A percentile compares a stretch with the other conserved stretches of the same genome.
Conservation (phyloP, 2,888 invertebrate species). For the Lissocephala sabroskyi region DNA sequence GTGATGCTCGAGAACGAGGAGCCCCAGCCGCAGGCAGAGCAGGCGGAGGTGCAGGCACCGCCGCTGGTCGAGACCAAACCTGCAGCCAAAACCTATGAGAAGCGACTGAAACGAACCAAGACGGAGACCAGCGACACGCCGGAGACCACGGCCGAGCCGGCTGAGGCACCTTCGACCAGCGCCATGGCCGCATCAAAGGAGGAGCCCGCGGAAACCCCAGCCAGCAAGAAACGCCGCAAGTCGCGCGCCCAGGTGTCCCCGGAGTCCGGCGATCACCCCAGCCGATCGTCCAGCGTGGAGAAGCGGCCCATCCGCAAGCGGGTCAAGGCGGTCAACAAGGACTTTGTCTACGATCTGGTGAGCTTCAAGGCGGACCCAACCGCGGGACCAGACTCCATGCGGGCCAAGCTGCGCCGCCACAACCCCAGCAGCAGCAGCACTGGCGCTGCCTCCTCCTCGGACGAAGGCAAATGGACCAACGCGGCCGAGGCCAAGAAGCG, state of each 20-base stretch:
- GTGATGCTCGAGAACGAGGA: conserved; percentile 56
- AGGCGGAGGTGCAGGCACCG: conserved; percentile 11
- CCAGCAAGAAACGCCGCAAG: conserved; percentile 37
- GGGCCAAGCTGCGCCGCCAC: conserved; percentile 52
- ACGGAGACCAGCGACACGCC: conserved; percentile 8
- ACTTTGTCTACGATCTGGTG: conserved; percentile 79
- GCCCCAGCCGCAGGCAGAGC: conserved; percentile 7
- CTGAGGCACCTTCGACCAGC: no score
- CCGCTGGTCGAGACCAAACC: conserved; percentile 17
- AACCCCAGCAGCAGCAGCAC: conserved; percentile 7
- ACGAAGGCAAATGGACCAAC: conserved; percentile 31
- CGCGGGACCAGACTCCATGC: conserved; percentile 24
- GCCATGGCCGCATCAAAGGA: conserved; percentile 24
- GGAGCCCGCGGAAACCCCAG: conserved; percentile 21
- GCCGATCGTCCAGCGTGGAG: conserved; percentile 16
- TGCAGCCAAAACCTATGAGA: conserved; percentile 37
- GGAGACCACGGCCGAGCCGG: conserved; percentile 10
- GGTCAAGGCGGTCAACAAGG: conserved; percentile 78
- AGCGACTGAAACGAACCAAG: conserved; percentile 33
- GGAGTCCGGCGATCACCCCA: conserved; percentile 34
- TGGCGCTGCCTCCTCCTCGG: conserved; percentile 7
- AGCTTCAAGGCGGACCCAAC: conserved; percentile 65
- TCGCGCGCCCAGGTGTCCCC: conserved; percentile 44
- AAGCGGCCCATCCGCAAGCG: conserved; percentile 78
- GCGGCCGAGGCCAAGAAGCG: conserved; percentile 43